These are phyloP conservation scores for Myrmophylax atrothorax DNA, from an alignment of 2,113 vertebrate genomes.

Conservation along the genomic window DNA sequence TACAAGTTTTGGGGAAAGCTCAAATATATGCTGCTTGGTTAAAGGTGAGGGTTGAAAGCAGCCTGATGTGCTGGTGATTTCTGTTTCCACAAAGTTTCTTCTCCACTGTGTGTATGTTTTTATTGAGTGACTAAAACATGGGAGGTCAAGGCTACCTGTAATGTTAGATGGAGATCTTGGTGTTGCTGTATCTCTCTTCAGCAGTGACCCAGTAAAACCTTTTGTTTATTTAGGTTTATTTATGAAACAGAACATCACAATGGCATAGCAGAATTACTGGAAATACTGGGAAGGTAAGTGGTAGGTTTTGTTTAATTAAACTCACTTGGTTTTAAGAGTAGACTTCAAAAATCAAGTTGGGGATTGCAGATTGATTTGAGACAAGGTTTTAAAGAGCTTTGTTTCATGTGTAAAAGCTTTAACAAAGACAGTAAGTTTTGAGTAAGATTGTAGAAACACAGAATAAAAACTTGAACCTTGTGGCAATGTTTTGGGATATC, in stretches of 20 bases:
- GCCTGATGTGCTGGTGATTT: neutral
- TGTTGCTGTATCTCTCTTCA: neutral
- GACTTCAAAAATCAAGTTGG: neutral
- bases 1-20: neutral
- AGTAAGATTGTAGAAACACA: neutral
- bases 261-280: slow-evolving; percentile 98
- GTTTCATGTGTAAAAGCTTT: neutral
- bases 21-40: neutral
- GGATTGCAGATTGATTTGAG: neutral
- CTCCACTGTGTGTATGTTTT: neutral
- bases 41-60: neutral
- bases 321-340: neutral
- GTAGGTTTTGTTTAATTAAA: neutral
- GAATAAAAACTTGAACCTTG: neutral
- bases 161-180: neutral
- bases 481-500: neutral
- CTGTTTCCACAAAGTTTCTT: neutral
- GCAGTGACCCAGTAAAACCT: neutral
- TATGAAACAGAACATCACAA: slow-evolving; percentile 99
- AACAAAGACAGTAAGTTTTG: neutral
- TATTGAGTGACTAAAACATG: neutral
- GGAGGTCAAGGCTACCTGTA: neutral
- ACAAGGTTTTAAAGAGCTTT: neutral
- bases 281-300: slow-evolving; percentile 96
- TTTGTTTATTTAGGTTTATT: slow-evolving; percentile 89